Conservation (phyloP, 2,888 invertebrate species). For the Dynastes hyllus region DNA sequence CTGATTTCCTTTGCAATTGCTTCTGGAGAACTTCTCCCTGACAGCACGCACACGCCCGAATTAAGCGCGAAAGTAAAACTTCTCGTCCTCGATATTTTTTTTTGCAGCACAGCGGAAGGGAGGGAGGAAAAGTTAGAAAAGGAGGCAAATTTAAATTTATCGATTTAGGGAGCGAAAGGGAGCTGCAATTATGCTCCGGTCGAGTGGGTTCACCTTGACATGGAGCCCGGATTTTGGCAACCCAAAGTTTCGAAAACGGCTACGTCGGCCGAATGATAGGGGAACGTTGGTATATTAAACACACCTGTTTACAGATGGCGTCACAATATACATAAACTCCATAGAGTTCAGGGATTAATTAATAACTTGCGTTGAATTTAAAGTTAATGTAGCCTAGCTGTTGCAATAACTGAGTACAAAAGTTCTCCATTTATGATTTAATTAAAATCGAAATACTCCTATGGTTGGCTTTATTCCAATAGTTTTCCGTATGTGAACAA, state of each 20-base stretch:
- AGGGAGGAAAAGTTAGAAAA: neutral
- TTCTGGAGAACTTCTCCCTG: neutral
- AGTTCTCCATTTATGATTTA: neutral
- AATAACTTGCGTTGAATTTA: slow-evolving; percentile 7
- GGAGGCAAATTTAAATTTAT: slow-evolving; percentile 22
- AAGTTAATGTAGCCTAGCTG: neutral
- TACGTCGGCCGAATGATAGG: neutral
- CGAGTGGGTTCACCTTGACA: slow-evolving; percentile 32
- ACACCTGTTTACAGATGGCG: slow-evolving; percentile 33
- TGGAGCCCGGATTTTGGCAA: slow-evolving; percentile 36
- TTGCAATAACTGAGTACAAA: neutral
- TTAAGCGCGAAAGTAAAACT: neutral
- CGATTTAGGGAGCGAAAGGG: neutral
- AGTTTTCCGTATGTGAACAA: neutral
- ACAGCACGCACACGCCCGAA: neutral
- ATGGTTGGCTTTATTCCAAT: neutral
- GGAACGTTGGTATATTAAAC: slow-evolving; percentile 18
- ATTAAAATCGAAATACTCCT: neutral
- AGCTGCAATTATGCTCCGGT: slow-evolving; percentile 13
- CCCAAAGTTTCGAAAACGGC: slow-evolving; percentile 4
- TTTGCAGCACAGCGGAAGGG: neutral
- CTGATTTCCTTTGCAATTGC: neutral
- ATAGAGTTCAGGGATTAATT: slow-evolving; percentile 14
- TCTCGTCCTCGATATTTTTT: neutral
- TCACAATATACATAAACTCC: neutral